Base-by-base conservation (phyloP, 2,113 vertebrate genomes). In the Tursiops truncatus region DNA sequence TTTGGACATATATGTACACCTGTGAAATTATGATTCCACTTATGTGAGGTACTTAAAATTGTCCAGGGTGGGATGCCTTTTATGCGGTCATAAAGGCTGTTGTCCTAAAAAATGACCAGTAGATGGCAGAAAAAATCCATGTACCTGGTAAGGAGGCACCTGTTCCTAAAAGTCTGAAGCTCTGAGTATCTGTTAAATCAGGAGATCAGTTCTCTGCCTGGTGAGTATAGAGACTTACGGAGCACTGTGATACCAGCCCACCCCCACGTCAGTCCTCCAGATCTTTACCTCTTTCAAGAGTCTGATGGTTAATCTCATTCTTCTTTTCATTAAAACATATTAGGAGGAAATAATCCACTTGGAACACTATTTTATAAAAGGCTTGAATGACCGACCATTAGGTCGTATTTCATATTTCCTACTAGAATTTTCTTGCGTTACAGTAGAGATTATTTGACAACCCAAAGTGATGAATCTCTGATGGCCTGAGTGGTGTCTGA, bases 51-150 rank as follows among this genome's bases (percentile, higher is more conserved):
- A 3, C 60, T 31, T 68, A 3, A 62, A 70, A 15, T 2, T 23
- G 62, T 12, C 47, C 28, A 33, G 44, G 25, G 11, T 8, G 28
- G 62, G 11, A 38, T 1, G 18, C 26, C 20, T 70, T 25, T 33
- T 63, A 38, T 18, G 20, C 38, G 71, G 80, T 8, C 53, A 21
- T 13, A 33, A 50, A 79, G 62, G 28, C 33, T 20, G 38, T 3
- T 41, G 56, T 23, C 41, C 81, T 94, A 33, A 62, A 77, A 8
- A 7, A 9, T 47, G 26, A 70, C 89, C 97, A 90, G 83, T 95
- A 97, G 98, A 96, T 97, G 97, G 97, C 92, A 96, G 97, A 53
- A 95, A 89, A 92, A 68, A 70, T 3, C 92, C 86, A 89, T 4
- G 18, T 28, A 83, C 71, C 47, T 53, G 50, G 41, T 3, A 53